phyloP scores from a whole-genome alignment of 1,140 invertebrate genomes.

The Propsilocerus akamusi region DNA sequence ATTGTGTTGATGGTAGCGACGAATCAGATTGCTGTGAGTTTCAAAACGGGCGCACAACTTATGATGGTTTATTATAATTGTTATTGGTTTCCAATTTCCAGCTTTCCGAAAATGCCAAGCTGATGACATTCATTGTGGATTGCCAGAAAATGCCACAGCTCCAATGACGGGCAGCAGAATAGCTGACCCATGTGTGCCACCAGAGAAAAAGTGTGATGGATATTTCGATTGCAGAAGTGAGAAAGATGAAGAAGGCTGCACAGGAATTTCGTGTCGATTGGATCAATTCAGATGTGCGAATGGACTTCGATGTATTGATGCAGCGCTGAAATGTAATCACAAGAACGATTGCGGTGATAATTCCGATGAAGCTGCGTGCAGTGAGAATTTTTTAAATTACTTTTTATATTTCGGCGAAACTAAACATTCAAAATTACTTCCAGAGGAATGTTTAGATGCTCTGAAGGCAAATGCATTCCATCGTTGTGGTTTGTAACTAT shows the following conservation, averaged over 20 bases:
- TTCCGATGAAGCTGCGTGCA: slow-evolving; percentile 71
- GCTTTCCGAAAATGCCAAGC: slow-evolving; percentile 69
- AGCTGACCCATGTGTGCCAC: slow-evolving; percentile 61
- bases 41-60: slow-evolving; percentile 8
- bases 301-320: slow-evolving; percentile 67
- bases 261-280: slow-evolving; percentile 50
- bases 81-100: slow-evolving; percentile 22
- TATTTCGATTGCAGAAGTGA: slow-evolving; percentile 73
- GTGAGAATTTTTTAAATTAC: slow-evolving; percentile 35
- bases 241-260: slow-evolving; percentile 66
- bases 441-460: slow-evolving; percentile 57
- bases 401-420: neutral
- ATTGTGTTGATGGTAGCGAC: slow-evolving; percentile 87
- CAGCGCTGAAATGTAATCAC: slow-evolving; percentile 67
- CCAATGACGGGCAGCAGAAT: slow-evolving; percentile 25
- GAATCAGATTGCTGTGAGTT: slow-evolving; percentile 87
- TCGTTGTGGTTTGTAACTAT: slow-evolving; percentile 71
- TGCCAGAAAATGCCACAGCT: slow-evolving; percentile 22
- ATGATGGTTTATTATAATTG: neutral
- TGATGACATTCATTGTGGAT: slow-evolving; percentile 65
- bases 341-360: slow-evolving; percentile 78
- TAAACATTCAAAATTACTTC: slow-evolving; percentile 10
- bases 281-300: slow-evolving; percentile 80
- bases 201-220: slow-evolving; percentile 76
- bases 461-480: slow-evolving; percentile 74